These are phyloP conservation scores for Notarius lentiginosus DNA, from an alignment of 2,113 vertebrate species.

Conservation along the genomic window DNA sequence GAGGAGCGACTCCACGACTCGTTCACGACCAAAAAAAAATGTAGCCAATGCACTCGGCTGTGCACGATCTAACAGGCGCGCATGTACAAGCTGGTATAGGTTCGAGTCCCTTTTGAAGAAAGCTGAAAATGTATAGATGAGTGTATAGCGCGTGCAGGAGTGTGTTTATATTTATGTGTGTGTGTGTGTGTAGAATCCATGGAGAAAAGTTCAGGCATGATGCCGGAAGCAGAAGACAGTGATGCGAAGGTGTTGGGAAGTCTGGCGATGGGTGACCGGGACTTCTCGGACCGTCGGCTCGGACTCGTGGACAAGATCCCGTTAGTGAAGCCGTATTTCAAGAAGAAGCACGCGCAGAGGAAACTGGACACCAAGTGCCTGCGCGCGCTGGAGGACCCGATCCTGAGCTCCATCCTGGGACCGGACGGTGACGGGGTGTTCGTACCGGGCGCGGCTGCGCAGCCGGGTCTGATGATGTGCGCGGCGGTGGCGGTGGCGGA, in stretches of 20 bases:
- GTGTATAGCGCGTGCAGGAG: no score
- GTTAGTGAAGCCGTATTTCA: conserved; percentile 92
- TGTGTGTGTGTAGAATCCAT: conserved; percentile 51
- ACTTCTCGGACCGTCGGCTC: conserved; percentile 75
- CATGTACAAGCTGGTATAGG: no score
- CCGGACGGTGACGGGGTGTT: conserved; percentile 85
- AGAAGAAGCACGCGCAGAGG: conserved; percentile 89
- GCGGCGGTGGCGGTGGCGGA: conserved; percentile 76
- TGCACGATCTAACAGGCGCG: no score
- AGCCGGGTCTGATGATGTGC: conserved; percentile 66
- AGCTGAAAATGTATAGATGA: no score
- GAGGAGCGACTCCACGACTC: no score
- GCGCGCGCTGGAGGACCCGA: conserved; percentile 84
- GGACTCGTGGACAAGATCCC: conserved; percentile 86
- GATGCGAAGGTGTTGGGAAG: conserved; percentile 65
- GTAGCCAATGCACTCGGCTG: no score
- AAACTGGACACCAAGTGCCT: conserved; percentile 84
- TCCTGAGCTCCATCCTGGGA: conserved; percentile 85
- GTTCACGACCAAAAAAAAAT: no score
- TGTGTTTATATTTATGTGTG: no score
- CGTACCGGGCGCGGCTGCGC: conserved; percentile 77
- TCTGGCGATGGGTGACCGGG: conserved; percentile 69
- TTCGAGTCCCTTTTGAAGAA: no score
- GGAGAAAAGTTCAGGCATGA: conserved; percentile 73
- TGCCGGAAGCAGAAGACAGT: conserved; percentile 74